These are phyloP conservation scores for Epinephelus fuscoguttatus DNA, from an alignment of 2,113 vertebrate genomes.

Conservation along the genomic window DNA sequence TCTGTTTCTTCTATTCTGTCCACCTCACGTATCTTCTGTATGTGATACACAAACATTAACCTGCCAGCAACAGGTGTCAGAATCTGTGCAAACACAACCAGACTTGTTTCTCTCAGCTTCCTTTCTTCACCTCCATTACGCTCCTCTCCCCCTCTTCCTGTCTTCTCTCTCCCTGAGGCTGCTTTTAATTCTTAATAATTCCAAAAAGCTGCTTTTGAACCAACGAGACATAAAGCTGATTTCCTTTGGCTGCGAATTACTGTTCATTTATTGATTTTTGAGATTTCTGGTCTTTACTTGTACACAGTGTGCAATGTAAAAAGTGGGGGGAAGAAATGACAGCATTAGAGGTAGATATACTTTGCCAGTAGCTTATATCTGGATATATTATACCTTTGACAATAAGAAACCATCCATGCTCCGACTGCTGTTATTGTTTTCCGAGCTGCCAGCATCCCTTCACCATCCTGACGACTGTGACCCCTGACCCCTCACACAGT, in stretches of 20 bases:
- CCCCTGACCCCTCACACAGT: no score
- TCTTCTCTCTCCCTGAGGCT: not conserved
- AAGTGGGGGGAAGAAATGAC: not conserved
- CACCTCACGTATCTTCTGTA: not conserved
- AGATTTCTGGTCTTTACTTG: not conserved
- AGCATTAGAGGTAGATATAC: not conserved
- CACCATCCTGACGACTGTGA: no score
- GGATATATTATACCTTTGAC: not conserved
- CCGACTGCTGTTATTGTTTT: not conserved
- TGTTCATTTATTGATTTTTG: slow-evolving; percentile 8
- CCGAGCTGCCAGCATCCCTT: no score
- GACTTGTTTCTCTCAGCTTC: not conserved
- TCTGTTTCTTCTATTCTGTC: not conserved
- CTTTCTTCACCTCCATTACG: not conserved
- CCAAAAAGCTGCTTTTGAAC: slow-evolving; percentile 32
- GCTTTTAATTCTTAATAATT: slow-evolving; percentile 41
- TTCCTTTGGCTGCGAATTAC: slow-evolving; percentile 7
- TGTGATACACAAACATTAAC: not conserved
- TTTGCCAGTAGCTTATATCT: not conserved
- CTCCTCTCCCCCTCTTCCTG: not conserved
- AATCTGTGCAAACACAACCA: not conserved
- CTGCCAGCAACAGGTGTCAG: not conserved
- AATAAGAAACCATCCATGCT: not conserved
- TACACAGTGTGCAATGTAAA: not conserved
- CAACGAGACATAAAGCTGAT: slow-evolving; percentile 23